Percentiles rank a stretch among this genome's conserved stretches.
Conservation (phyloP, 2,113 vertebrate genomes). For the Romanogobio albipinnatus region DNA sequence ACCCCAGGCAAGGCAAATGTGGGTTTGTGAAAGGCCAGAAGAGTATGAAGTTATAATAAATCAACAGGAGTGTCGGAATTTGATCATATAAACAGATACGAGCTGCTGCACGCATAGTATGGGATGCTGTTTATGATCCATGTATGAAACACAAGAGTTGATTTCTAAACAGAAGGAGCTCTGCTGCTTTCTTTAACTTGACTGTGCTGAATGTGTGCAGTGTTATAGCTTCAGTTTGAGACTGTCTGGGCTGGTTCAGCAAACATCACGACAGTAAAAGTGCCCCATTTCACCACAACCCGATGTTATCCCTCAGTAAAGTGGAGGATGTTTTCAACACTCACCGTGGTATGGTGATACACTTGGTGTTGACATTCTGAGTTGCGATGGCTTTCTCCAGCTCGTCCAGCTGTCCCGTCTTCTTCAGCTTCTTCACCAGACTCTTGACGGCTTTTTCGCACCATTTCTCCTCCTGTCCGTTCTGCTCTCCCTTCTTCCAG, state of each 20-base stretch:
- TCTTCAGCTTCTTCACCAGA: conserved; percentile 98
- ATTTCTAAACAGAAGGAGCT: not conserved
- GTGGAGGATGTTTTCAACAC: not conserved
- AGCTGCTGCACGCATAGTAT: not conserved
- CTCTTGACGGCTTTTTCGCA: conserved; percentile 98
- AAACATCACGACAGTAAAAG: not conserved
- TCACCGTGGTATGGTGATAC: conserved; percentile 98
- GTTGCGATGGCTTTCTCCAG: conserved; percentile 98
- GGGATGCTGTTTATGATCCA: not conserved
- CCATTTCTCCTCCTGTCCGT: conserved; percentile 99
- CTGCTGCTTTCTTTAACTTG: not conserved
- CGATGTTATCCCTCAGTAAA: not conserved
- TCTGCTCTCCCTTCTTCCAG: conserved; percentile 99
- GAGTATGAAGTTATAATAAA: not conserved
- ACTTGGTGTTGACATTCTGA: conserved; percentile 95
- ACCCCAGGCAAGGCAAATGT: not conserved
- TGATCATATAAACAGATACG: not conserved
- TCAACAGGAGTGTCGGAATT: not conserved
- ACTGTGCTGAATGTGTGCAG: not conserved
- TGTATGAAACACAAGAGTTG: not conserved
- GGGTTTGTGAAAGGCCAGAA: not conserved
- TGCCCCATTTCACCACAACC: not conserved
- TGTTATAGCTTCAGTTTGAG: conserved; percentile 1
- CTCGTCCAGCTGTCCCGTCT: conserved; percentile 97
- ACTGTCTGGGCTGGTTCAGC: not conserved